Base-by-base conservation (phyloP, 2,113 vertebrate genomes). In the Callospermophilus lateralis region DNA sequence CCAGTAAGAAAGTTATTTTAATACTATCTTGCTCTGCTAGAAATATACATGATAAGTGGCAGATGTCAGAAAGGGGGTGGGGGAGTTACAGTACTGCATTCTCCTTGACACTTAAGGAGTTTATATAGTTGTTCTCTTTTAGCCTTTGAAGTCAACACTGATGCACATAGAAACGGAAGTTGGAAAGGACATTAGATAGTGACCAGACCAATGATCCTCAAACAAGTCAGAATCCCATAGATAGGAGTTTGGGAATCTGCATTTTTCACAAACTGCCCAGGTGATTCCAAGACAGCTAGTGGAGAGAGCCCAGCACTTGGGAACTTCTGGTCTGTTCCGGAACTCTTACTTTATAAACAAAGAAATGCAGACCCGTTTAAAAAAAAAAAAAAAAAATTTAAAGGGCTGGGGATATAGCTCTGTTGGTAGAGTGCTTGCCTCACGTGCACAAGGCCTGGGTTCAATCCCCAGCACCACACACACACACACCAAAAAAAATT, bases 1-100 rank as follows among this genome's bases (percentile, higher is more conserved):
- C 74, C 79, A 55, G 74, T 77, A 89, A 97, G 74, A 93, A 96
- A 92, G 95, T 95, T 96, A 97, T 97, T 94, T 97, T 97, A 96
- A 97, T 96, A 97, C 85, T 84, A 73, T 94, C 94, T 96, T 94
- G 77, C 86, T 93, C 61, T 89, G 76, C 83, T 93, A 78, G 91
- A 96, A 94, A 96, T 96, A 89, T 34, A 77, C 96, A 87, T 95
- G 84, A 65, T 83, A 96, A 95, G 94, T 96, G 95, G 78, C 94
- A 96, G 94, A 72, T 96, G 91, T 95, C 93, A 94, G 79, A 53
- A 74, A 92, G 37, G 53, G 17, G 67, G 58, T 4, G 72, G 51
- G 51, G 45, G 70, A 88, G n/a, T 55, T 88, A 51, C 4, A 89
- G 39, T 48, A 30, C 34, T 94, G 34, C 32, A 1, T 93, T 96